Evolutionary conservation across 2,113 vertebrate species (phyloP).

Genomic region (Monopterus albus): DNA sequence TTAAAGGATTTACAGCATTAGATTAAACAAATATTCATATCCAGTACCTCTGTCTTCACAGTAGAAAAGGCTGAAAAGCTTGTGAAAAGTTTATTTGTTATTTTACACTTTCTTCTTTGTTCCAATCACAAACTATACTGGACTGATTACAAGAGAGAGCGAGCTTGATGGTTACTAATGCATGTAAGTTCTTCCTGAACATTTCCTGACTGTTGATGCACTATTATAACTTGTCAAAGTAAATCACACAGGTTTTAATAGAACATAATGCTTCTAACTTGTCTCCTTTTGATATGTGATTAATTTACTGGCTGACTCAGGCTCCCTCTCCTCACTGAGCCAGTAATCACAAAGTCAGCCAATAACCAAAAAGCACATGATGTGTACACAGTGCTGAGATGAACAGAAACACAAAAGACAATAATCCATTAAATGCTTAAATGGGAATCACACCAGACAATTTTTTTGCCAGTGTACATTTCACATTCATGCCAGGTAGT

Average conservation of each 20-base stretch:
- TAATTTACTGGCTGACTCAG: conserved; percentile 37
- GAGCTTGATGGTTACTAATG: conserved; percentile 15
- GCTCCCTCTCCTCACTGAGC: conserved; percentile 26
- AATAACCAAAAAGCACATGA: conserved; percentile 46
- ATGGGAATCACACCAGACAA: too few relatives aligned
- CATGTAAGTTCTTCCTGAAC: conserved; percentile 16
- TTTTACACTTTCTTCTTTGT: background rate
- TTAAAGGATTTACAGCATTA: background rate
- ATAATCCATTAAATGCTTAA: too few relatives aligned
- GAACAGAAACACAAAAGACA: conserved; percentile 27
- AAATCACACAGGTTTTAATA: conserved; percentile 42
- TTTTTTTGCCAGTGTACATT: too few relatives aligned
- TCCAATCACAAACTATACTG: background rate
- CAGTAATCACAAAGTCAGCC: conserved; percentile 46
- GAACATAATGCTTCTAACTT: conserved; percentile 5
- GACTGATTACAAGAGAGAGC: background rate
- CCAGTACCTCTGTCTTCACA: background rate
- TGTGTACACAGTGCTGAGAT: conserved; percentile 22
- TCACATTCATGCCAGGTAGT: too few relatives aligned
- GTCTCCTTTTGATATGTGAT: conserved; percentile 47
- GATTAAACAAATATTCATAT: background rate
- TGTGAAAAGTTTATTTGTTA: background rate
- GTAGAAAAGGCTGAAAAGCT: too few relatives aligned
- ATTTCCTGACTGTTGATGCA: conserved; percentile 43
- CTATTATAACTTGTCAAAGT: conserved; percentile 25